phyloP scores from a whole-genome alignment of 2,797 vertebrate species.

The Ctenopoma multispine region DNA sequence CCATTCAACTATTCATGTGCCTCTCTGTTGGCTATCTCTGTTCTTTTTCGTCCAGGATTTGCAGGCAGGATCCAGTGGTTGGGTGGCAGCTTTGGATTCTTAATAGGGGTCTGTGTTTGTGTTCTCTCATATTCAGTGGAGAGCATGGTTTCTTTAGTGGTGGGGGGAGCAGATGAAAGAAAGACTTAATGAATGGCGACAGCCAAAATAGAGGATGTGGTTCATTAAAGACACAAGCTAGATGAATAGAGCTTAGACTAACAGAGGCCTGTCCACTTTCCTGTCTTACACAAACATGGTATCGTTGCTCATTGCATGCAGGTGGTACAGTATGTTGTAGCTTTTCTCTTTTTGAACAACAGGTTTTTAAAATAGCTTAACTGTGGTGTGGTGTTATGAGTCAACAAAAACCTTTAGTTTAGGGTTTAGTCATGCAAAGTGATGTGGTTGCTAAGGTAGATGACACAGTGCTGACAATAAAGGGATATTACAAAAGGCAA shows the following conservation, averaged over 20 bases:
- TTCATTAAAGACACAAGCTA: constrained; percentile 85
- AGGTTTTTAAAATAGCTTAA: constrained; percentile 31
- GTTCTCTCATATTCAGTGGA: constrained; percentile 76
- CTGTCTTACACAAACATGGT: constrained; percentile 63
- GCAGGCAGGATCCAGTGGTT: constrained; percentile 71
- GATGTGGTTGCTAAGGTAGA: constrained; percentile 20
- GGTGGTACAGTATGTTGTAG: constrained; percentile 48
- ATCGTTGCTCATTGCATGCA: constrained; percentile 62
- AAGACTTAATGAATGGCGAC: constrained; percentile 83
- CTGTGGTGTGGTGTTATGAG: constrained; percentile 55
- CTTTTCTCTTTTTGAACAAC: constrained; percentile 16
- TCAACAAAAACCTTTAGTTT: constrained; percentile 22
- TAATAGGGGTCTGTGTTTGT: constrained; percentile 76
- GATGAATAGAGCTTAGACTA: constrained; percentile 81
- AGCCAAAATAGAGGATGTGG: constrained; percentile 84
- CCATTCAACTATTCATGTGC: constrained; percentile 58
- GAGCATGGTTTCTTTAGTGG: constrained; percentile 73
- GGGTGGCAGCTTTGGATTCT: constrained; percentile 70
- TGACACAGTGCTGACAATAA: neutral
- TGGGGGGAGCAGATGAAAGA: constrained; percentile 78
- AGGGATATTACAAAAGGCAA: constrained; percentile 6
- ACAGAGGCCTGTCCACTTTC: constrained; percentile 74
- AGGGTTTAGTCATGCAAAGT: neutral
- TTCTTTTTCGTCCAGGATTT: constrained; percentile 49
- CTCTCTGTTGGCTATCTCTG: constrained; percentile 41